phyloP scores from a whole-genome alignment of 2,797 vertebrate species.

The Acrocephalus scirpaceus region DNA sequence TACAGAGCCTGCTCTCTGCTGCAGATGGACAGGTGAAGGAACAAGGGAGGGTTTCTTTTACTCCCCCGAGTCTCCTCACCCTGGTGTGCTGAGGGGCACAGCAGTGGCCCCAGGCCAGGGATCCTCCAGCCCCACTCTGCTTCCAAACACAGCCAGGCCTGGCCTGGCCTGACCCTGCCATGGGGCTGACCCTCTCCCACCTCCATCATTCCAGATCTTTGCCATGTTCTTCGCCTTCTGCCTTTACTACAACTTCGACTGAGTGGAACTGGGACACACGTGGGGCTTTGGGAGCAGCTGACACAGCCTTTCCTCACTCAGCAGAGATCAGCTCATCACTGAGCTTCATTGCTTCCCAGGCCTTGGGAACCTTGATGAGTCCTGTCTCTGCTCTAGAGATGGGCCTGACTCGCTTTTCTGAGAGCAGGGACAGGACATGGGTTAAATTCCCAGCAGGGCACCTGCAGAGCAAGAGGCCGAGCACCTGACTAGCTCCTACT shows the following conservation, averaged over 20 bases:
- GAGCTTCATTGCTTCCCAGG: neutral
- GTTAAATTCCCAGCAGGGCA: neutral
- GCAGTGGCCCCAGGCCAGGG: fast-evolving
- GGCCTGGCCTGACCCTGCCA: fast-evolving
- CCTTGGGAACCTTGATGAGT: fast-evolving
- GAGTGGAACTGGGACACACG: neutral
- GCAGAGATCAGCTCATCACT: neutral
- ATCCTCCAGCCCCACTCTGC: neutral
- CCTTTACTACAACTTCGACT: conserved; percentile 71
- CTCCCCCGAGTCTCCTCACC: neutral
- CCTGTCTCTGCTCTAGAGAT: neutral
- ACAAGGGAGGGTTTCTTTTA: neutral
- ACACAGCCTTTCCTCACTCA: fast-evolving
- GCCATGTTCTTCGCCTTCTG: conserved; percentile 71
- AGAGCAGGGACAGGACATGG: neutral
- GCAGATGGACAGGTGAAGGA: neutral
- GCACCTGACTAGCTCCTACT: neutral
- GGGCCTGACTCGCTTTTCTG: fast-evolving
- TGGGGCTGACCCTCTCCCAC: neutral
- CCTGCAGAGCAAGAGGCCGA: fast-evolving
- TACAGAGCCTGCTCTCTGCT: fast-evolving
- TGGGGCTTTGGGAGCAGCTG: neutral
- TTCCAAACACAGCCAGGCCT: neutral
- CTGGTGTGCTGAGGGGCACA: fast-evolving
- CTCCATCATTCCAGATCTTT: conserved; percentile 40